Evolutionary conservation across 2,113 vertebrate genomes (phyloP).

Genomic region (Chlorodrepanis virens): DNA sequence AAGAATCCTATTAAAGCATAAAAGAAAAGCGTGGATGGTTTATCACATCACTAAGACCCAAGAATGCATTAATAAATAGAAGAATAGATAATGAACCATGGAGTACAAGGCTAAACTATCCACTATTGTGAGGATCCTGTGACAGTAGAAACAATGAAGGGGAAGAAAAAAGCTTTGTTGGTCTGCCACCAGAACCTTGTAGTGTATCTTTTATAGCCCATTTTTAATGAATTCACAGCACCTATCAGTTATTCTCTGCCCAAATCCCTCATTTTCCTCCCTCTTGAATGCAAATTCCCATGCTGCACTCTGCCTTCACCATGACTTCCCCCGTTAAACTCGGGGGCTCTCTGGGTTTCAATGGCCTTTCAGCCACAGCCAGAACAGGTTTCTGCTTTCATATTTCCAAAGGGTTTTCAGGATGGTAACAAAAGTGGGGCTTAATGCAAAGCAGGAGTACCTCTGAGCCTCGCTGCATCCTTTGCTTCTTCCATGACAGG

Average conservation of each 20-base stretch:
- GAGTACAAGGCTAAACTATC: slow-evolving; percentile 60
- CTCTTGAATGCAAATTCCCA: slow-evolving; percentile 51
- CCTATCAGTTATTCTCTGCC: slow-evolving; percentile 44
- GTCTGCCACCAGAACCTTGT: slow-evolving; percentile 58
- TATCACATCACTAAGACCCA: slow-evolving; percentile 64
- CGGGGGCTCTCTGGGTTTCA: not conserved
- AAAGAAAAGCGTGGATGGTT: slow-evolving; percentile 60
- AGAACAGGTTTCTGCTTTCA: not conserved
- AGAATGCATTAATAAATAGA: slow-evolving; percentile 68
- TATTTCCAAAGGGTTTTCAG: not conserved
- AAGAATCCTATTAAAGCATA: slow-evolving; percentile 54
- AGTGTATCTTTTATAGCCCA: slow-evolving; percentile 34
- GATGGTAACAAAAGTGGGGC: not conserved
- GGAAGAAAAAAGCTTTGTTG: slow-evolving; percentile 54
- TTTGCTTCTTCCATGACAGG: not conserved
- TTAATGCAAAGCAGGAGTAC: not conserved
- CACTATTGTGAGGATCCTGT: slow-evolving; percentile 48
- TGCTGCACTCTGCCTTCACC: slow-evolving; percentile 35
- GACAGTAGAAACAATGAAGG: slow-evolving; percentile 58
- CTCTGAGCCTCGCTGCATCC: not conserved
- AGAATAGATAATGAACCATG: slow-evolving; percentile 58
- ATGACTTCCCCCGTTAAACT: slow-evolving; percentile 20
- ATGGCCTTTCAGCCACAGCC: not conserved
- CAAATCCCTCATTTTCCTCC: slow-evolving; percentile 40
- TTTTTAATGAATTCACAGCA: slow-evolving; percentile 55